phyloP scores from a whole-genome alignment of 2,113 vertebrate genomes.

The Phaethornis superciliosus region DNA sequence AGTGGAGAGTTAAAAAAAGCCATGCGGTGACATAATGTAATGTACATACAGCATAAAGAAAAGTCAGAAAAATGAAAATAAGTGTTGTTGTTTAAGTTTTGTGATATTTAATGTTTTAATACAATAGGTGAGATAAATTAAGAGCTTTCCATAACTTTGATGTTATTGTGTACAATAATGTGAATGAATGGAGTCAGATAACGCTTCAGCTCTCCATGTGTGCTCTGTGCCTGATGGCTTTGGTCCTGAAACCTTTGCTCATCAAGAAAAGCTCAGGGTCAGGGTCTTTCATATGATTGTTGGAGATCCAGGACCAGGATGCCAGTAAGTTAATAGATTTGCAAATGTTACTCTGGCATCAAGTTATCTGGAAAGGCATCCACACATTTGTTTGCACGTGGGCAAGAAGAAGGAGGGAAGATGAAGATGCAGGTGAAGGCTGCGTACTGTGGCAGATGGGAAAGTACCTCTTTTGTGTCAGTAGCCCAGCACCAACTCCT shows the following conservation, averaged over 20 bases:
- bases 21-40: background rate
- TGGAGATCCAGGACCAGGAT: background rate
- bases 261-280: background rate
- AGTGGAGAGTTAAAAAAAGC: background rate
- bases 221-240: background rate
- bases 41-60: background rate
- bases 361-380: background rate
- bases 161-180: background rate
- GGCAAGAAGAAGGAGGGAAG: background rate
- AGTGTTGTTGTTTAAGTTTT: background rate
- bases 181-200: background rate
- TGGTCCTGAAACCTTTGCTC: background rate
- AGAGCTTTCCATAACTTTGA: background rate
- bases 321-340: background rate
- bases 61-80: background rate
- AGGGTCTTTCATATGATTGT: fast-evolving
- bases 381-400: background rate
- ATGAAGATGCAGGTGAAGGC: background rate
- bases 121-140: background rate
- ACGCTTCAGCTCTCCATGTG: background rate
- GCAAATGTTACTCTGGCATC: background rate
- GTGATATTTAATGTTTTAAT: background rate
- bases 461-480: background rate
- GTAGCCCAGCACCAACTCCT: background rate
- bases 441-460: background rate